A percentile compares a stretch with the other conserved stretches of the same genome.
Evolutionary conservation across 2,113 vertebrate genomes (phyloP).

Genomic region (Calidris pugnax): DNA sequence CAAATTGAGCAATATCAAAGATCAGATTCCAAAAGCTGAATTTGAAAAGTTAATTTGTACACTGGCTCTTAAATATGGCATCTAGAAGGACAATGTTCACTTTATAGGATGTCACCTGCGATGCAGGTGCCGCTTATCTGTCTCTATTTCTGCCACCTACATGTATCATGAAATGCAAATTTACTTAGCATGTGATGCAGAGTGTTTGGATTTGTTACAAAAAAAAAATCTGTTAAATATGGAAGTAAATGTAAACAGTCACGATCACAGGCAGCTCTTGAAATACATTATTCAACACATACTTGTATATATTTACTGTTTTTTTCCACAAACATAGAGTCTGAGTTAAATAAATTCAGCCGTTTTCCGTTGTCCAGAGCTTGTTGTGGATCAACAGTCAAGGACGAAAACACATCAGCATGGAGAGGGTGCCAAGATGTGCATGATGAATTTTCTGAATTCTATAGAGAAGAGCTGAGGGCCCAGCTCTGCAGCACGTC

Average conservation of each 20-base stretch:
- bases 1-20: not conserved
- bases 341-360: not conserved
- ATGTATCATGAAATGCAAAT: not conserved
- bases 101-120: not conserved
- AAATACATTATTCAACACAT: not conserved
- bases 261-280: not conserved
- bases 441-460: not conserved
- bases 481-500: not conserved
- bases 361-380: not conserved
- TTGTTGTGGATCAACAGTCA: not conserved
- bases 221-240: conserved; percentile 6
- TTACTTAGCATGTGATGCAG: not conserved
- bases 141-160: not conserved
- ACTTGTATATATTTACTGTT: not conserved
- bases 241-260: not conserved
- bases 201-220: not conserved
- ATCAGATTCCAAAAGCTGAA: not conserved
- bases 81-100: not conserved
- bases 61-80: not conserved
- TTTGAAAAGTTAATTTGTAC: not conserved
- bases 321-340: not conserved
- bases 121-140: not conserved
- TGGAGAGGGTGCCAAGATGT: rapidly evolving
- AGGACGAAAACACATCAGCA: not conserved
- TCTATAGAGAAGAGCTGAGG: not conserved